Base-by-base conservation (phyloP, 53 echinoderm and acorn worm genomes). In the Henricia sp. region DNA sequence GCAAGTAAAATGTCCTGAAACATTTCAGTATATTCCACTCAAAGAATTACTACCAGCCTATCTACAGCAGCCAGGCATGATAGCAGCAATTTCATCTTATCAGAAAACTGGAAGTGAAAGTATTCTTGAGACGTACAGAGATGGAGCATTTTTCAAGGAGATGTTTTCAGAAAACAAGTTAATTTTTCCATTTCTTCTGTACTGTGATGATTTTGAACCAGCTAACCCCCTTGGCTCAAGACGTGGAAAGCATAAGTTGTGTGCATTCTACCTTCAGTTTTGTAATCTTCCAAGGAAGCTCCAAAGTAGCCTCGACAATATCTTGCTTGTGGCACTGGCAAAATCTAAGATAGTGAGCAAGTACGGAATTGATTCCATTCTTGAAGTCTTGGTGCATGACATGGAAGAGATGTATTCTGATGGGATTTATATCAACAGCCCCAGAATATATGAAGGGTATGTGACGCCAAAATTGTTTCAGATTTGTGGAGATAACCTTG, bases 361-460 rank as follows among this genome's bases (percentile, higher is more conserved):
- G 82, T 43, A 91, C 87, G 87, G 85, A 38, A 72, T 91, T 51
- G 74, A 91, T 73, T 62, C 48, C 8, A 64, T 91, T 39, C 58
- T 76, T 23, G 26, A 68, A 13, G 72, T 77, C 13, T 53, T 90
- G 13, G 35, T n/a, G 21, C 36, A 67, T n/a, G 90, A 91, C 36
- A 34, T 91, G 24, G 60, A 91, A 29, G 23, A 58, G 14, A 41
- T 58, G 48, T 71, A 72, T 42, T 29, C 33, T 59, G 50, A 75
- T 64, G 74, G 63, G 38, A 62, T 75, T 26, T 34, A 29, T 20
- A 48, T 74, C 30, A 63, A 75, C 75, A 28, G 35, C n/a, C n/a
- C n/a, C 51, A 44, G 21, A 20, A 75, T 75, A 75, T 86, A 43
- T 86, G 50, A 74, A 39, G 86, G 86, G 29, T 50, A 30, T 59